Evolutionary conservation across 1,140 invertebrate genomes (phyloP).

Genomic region (Ephestia elutella): DNA sequence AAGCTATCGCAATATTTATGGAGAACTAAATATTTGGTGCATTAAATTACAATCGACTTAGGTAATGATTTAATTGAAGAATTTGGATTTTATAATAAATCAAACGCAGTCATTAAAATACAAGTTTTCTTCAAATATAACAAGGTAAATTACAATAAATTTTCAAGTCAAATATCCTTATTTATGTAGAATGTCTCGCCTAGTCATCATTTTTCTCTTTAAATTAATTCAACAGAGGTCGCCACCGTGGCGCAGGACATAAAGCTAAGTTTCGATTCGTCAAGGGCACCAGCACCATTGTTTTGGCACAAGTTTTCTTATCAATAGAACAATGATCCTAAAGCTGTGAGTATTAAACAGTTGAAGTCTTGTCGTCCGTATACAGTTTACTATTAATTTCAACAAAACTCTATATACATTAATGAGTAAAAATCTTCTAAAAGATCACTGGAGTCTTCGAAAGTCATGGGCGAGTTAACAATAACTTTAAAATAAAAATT

Average conservation of each 20-base stretch:
- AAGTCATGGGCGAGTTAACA: conserved; percentile 13
- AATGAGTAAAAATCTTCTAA: conserved; percentile 2
- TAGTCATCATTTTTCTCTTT: too few relatives aligned
- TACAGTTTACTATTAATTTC: conserved; percentile 24
- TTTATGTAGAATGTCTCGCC: neutral
- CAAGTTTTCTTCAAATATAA: neutral
- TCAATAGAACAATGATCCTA: conserved; percentile 3
- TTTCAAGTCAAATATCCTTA: neutral
- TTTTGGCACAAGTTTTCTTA: conserved; percentile 21
- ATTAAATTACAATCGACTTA: too few relatives aligned
- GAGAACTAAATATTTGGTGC: too few relatives aligned
- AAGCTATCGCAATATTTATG: too few relatives aligned
- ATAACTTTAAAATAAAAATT: conserved; percentile 24
- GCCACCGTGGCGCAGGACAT: neutral
- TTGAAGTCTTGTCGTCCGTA: conserved; percentile 36
- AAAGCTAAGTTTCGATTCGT: conserved; percentile 15
- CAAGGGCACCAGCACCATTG: conserved; percentile 13
- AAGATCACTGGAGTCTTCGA: conserved; percentile 1
- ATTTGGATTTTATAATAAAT: too few relatives aligned
- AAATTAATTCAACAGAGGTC: too few relatives aligned
- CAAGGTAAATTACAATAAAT: neutral
- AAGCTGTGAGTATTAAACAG: conserved; percentile 30
- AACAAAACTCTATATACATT: neutral
- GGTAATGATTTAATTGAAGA: too few relatives aligned
- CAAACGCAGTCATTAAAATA: too few relatives aligned